Percentiles rank a stretch among this genome's conserved stretches.
These are phyloP conservation scores for Triplophysa rosa DNA, from an alignment of 2,113 vertebrate genomes.

Conservation along the genomic window DNA sequence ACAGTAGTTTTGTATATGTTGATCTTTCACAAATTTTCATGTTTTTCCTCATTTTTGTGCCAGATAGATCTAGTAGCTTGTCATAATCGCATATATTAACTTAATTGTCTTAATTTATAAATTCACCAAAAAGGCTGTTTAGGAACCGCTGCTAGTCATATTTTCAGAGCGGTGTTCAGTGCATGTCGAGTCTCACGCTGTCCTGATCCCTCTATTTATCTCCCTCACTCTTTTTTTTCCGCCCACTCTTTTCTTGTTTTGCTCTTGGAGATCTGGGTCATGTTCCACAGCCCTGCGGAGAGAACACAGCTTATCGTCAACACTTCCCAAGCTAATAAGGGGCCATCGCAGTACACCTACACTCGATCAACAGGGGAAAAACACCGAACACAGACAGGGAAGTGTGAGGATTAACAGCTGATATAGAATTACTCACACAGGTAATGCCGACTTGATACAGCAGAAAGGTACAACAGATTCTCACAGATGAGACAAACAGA, in stretches of 20 bases:
- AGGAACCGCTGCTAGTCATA: background rate
- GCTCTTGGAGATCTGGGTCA: conserved; percentile 10
- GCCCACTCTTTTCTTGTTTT: background rate
- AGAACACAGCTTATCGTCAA: conserved; percentile 2
- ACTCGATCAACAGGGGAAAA: background rate
- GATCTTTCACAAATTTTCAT: too few species aligned
- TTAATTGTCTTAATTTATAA: background rate
- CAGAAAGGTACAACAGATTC: background rate
- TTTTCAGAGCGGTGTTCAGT: background rate
- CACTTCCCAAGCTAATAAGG: background rate
- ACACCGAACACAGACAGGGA: background rate
- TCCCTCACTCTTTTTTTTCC: background rate
- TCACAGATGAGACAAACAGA: background rate
- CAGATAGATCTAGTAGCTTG: too few species aligned
- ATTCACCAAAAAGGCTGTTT: background rate
- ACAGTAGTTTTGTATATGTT: too few species aligned
- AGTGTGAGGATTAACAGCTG: conserved; percentile 7
- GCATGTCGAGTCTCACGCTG: background rate
- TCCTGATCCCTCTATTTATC: background rate
- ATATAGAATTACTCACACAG: conserved; percentile 18
- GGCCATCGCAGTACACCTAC: background rate
- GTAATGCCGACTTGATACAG: background rate
- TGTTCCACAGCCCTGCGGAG: background rate
- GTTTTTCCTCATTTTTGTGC: too few species aligned
- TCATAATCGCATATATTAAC: background rate